A percentile compares a stretch with the other conserved stretches of the same genome.
phyloP scores from a whole-genome alignment of 2,888 invertebrate species.

The Pachydiplax longipennis region DNA sequence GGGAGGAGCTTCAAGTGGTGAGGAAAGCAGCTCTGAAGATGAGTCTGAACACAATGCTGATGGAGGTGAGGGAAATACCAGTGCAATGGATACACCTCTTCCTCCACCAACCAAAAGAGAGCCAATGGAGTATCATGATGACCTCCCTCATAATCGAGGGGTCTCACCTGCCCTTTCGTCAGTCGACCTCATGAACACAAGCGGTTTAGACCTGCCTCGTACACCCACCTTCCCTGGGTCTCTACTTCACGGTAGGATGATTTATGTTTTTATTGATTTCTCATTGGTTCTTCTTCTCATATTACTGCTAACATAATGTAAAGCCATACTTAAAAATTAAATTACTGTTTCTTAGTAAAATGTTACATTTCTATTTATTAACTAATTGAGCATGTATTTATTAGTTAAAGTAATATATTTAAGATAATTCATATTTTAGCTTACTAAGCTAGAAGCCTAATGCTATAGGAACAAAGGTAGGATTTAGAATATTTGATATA shows the following conservation, averaged over 20 bases:
- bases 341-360: no score
- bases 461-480: no score
- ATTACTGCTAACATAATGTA: background rate
- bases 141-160: slow-evolving; percentile 22
- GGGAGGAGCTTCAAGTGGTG: slow-evolving; percentile 59
- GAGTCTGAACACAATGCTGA: slow-evolving; percentile 30
- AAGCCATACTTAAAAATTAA: no score
- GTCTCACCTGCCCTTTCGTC: slow-evolving; percentile 4
- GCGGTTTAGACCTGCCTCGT: slow-evolving; percentile 70
- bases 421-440: no score
- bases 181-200: slow-evolving; percentile 63
- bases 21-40: slow-evolving; percentile 73
- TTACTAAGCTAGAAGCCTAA: no score
- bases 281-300: background rate
- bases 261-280: slow-evolving; percentile 47
- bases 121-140: slow-evolving; percentile 33
- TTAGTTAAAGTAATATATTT: no score
- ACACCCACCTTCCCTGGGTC: slow-evolving; percentile 81
- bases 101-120: slow-evolving; percentile 29
- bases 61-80: slow-evolving; percentile 17
- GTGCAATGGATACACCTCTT: slow-evolving; percentile 19
- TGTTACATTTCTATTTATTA: no score
- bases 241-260: slow-evolving; percentile 74
- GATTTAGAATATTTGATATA: no score
- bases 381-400: no score